Evolutionary conservation across 2,797 vertebrate species (phyloP), one percentile per base, ranked within the genome.

Genomic region (Epinephelus malabaricus): DNA sequence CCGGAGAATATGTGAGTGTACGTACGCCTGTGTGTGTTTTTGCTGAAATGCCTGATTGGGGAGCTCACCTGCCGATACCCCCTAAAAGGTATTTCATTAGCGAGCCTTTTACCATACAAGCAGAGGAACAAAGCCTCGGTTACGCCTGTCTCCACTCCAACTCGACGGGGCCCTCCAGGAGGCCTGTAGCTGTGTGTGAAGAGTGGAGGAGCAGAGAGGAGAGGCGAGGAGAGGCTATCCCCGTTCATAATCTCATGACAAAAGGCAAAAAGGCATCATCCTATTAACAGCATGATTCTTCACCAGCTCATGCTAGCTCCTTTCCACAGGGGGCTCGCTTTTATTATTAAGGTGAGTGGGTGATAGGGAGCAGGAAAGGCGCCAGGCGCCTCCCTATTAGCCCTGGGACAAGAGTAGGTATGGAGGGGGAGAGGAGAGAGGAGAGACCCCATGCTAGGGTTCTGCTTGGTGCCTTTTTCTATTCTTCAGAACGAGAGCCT

Each of bases 181-280:
- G 94, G 94, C 96, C 95, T 82, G 89, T 84, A 87, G 82, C 81
- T 66, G 81, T 80, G 89, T 87, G 83, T 68, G 85, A 86, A 40
- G 85, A 92, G 89, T 81, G 95, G 93, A 95, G 71, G 84, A 88
- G 86, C 71, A 27, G 81, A 75, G 84, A 83, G 73, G 86, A 86
- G 96, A 96, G 94, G 96, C 94, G 96, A 96, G 96, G 92, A 96
- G 97, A 96, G 97, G 95, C 97, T 96, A 96, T 97, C 96, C 97
- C 95, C 95, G 96, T 97, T 98, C 97, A 99, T 99, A 98, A 99
- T 98, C 97, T 99, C 93, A 96, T 96, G 97, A 99, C 98, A 99
- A 99, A 98, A 97, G 97, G 97, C 88, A 97, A 97, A 97, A 97
- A 99, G 97, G 97, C 97, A 98, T 99, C 98, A 98, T 99, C 98